Conservation (phyloP, 2,113 vertebrate genomes). For the Vulpes ferrilata region DNA sequence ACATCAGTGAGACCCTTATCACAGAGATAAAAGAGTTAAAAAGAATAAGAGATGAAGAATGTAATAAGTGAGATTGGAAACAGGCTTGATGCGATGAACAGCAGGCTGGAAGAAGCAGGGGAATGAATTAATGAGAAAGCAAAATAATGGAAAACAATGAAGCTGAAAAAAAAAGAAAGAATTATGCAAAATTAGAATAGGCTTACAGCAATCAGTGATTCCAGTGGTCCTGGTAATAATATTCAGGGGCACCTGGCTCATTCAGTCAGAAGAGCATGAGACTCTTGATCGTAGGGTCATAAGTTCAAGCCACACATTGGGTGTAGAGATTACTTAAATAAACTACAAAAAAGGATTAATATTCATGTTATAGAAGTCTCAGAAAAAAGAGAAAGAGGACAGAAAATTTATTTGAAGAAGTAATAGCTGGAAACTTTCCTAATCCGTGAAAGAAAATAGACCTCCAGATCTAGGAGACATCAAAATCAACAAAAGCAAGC, state of each 20-base stretch:
- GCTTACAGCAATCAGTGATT: background rate
- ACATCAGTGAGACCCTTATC: background rate
- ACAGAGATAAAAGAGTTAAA: background rate
- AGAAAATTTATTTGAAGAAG: background rate
- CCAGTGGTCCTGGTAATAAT: background rate
- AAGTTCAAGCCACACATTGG: background rate
- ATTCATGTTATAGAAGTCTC: background rate
- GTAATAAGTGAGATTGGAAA: background rate
- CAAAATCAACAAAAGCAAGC: background rate
- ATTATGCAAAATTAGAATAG: background rate
- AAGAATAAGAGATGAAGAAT: background rate
- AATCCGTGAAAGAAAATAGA: background rate
- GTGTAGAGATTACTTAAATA: background rate
- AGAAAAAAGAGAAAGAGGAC: background rate
- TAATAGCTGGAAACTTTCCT: background rate
- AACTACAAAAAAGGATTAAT: background rate
- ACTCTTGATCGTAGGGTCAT: background rate
- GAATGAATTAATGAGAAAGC: background rate
- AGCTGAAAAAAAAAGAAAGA: background rate
- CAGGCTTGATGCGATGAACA: background rate
- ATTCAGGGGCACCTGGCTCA: background rate
- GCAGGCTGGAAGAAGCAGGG: background rate
- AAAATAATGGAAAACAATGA: background rate
- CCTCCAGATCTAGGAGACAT: background rate
- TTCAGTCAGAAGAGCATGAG: background rate